Evolutionary conservation across 1,140 invertebrate species (phyloP), one percentile per base, ranked within the genome.

Genomic region (Caerostris darwini): DNA sequence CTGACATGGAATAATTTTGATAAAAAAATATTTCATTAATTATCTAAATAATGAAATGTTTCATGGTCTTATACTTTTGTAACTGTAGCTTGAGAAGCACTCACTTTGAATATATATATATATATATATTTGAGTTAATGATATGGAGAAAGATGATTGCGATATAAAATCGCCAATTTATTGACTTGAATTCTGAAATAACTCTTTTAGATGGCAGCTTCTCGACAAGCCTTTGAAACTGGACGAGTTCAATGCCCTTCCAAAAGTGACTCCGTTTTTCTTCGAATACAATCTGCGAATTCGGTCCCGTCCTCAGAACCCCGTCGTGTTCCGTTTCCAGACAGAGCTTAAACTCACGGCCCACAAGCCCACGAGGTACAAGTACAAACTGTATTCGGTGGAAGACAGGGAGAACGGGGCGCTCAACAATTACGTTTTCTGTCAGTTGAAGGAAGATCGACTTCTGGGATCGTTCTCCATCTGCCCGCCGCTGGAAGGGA

Each of bases 201-300:
- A 1, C 34, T 34, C 34, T 34, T 34, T 34, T 34, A 96, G 96
- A 95, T 97, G 97, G 97, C 97, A 97, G 96, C 96, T 97, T 34
- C 95, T 97, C 90, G 96, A 96, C 94, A 96, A 95, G 92, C 96
- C 96, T 7, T 95, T 97, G 50, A 96, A 96, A 8, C 95, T 97
- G 89, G 96, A 96, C 6, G 96, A 97, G 82, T 97, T 97, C 95
- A 96, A 97, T 59, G 95, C 95, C 82, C 95, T 96, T 19, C 96
- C 97, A 3, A 95, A 96, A 94, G 95, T 96, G 67, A 95, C 95
- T 67, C 95, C 96, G 34, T 94, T 95, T 85, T 96, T 96, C 94
- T 96, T 96, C 90, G 94, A 95, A 54, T 96, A 95, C 85, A 95
- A 95, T 53, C 94, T 96, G 14, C 95, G 94, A 57, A 95, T 95